phyloP scores from a whole-genome alignment of 2,113 vertebrate species.

The Notechis scutatus region DNA sequence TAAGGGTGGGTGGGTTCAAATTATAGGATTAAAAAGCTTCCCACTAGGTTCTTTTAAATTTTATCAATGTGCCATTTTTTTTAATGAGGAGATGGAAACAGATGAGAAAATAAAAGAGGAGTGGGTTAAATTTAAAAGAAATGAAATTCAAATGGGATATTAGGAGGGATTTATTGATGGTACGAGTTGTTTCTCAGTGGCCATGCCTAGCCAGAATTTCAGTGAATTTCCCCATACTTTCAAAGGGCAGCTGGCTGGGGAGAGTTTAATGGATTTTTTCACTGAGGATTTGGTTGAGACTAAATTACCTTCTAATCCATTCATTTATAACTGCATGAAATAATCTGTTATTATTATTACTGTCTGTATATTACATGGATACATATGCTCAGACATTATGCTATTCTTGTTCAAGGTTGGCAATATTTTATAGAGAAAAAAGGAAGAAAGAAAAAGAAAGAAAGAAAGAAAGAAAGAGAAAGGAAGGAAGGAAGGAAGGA shows the following conservation, averaged over 20 bases:
- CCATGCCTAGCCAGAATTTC: neutral
- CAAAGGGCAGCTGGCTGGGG: neutral
- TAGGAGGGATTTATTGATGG: neutral
- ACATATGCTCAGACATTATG: neutral
- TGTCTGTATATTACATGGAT: neutral
- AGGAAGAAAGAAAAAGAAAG: neutral
- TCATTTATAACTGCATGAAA: neutral
- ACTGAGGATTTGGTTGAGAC: neutral
- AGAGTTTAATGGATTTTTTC: neutral
- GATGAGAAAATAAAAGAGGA: neutral
- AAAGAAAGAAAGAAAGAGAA: neutral
- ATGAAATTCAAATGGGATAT: neutral
- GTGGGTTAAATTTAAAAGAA: neutral
- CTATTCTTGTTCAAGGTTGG: neutral
- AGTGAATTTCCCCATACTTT: neutral
- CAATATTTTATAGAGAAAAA: neutral
- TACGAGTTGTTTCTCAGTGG: neutral
- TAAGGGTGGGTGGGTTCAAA: slow-evolving; percentile 9
- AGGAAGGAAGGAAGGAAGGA: too few relatives aligned
- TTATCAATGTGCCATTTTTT: neutral
- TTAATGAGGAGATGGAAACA: neutral
- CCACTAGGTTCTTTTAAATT: neutral
- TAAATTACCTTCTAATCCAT: neutral
- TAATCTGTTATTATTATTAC: neutral
- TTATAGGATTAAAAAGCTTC: neutral